Evolutionary conservation across 92 coral and sea anemone species (phyloP), one percentile per base, ranked within the genome.

Genomic region (Epizoanthus scotinus): DNA sequence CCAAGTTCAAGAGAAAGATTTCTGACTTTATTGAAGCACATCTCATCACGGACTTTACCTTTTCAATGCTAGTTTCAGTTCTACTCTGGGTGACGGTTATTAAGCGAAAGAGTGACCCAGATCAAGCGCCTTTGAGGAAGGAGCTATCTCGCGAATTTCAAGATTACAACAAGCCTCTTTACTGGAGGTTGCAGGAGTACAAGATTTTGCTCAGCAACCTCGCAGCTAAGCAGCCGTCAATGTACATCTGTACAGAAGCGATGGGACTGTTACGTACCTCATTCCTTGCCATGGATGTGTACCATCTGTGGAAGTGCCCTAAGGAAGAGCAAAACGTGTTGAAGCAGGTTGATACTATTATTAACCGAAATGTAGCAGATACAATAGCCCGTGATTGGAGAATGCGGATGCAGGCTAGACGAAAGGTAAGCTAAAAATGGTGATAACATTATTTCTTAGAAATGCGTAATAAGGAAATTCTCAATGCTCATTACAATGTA

Each of bases 81-180:
- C 19, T 62, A 12, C 31, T 62, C 10, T 3, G n/a, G 67, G 18
- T 62, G 31, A 62, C 4, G 67, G 4, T 18, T 15, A 13, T 62
- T 5, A 27, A 9, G 28, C 34, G 31, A 15, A 60, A 65, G 70
- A 65, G 70, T 65, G 50, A 65, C 12, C n/a, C 71, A 18, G 25
- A 15, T 29, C 31, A 5, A 22, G 12, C 21, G 7, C 34, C 67
- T 29, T 24, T 62, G 18, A 25, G 67, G 40, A 67, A 67, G 38
- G 71, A 31, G 20, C 20, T 12, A 4, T 67, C 71, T 12, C 36
- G 71, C 19, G 71, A 67, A 47, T 14, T 17, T 29, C 25, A 31
- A 8, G 71, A 67, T 47, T 67, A 67, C 53, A 67, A 38, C 13
- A 52, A 67, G 36, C 71, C 71, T 14, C 71, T 67, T 3, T 38